phyloP scores from a whole-genome alignment of 2,797 vertebrate genomes.

The Acrocephalus scirpaceus region DNA sequence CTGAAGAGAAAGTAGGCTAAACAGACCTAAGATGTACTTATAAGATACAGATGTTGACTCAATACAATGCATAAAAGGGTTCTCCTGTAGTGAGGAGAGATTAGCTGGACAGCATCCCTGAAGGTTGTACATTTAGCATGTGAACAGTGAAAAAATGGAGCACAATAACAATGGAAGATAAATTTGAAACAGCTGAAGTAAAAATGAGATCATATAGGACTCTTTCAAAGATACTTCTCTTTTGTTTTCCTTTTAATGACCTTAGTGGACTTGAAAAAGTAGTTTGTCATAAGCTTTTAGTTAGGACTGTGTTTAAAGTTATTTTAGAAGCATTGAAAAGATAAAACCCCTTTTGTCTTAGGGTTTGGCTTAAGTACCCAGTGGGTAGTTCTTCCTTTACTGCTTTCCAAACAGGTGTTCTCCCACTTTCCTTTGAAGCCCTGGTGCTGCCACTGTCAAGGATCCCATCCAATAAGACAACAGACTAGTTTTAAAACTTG shows the following conservation, averaged over 20 bases:
- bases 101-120: slow-evolving; percentile 56
- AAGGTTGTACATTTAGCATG: slow-evolving; percentile 36
- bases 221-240: background rate
- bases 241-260: background rate
- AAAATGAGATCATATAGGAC: slow-evolving; percentile 56
- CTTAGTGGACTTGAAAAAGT: slow-evolving; percentile 28
- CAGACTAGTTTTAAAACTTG: background rate
- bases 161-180: slow-evolving; percentile 43
- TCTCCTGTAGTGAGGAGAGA: slow-evolving; percentile 55
- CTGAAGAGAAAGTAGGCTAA: slow-evolving; percentile 55
- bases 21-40: slow-evolving; percentile 61
- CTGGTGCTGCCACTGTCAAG: background rate
- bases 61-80: slow-evolving; percentile 41
- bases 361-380: slow-evolving; percentile 9
- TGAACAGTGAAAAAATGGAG: slow-evolving; percentile 28
- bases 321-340: background rate
- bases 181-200: slow-evolving; percentile 66
- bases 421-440: background rate
- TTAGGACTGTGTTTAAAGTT: slow-evolving; percentile 31
- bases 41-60: slow-evolving; percentile 69
- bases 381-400: background rate
- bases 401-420: slow-evolving; percentile 35
- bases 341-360: slow-evolving; percentile 28
- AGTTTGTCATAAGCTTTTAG: slow-evolving; percentile 51
- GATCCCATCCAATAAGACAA: background rate